phyloP scores from a whole-genome alignment of 1,140 invertebrate genomes.

The Hyposmocoma kahamanoa region DNA sequence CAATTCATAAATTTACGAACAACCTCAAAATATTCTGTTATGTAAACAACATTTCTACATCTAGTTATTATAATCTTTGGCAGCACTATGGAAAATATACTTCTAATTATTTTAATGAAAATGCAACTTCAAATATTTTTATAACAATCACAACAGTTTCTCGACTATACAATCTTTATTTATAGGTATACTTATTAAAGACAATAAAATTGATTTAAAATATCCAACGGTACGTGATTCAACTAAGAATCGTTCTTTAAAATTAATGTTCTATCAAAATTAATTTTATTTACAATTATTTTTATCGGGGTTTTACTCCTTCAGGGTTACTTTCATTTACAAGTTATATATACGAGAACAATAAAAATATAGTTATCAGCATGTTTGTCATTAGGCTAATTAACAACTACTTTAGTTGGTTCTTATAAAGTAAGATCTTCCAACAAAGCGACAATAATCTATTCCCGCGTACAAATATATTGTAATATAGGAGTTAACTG shows the following conservation, averaged over 20 bases:
- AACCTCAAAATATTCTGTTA: slow-evolving; percentile 61
- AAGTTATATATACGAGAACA: slow-evolving; percentile 34
- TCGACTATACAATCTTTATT: slow-evolving; percentile 50
- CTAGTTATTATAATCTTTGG: slow-evolving; percentile 63
- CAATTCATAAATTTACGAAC: slow-evolving; percentile 56
- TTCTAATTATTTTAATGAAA: slow-evolving; percentile 68
- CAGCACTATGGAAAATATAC: slow-evolving; percentile 73
- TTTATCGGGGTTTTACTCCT: slow-evolving; percentile 60
- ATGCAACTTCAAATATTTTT: slow-evolving; percentile 71
- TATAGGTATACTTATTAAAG: slow-evolving; percentile 27
- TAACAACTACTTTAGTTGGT: slow-evolving; percentile 26
- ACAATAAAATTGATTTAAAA: slow-evolving; percentile 44
- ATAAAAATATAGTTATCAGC: slow-evolving; percentile 43
- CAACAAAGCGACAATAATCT: no score
- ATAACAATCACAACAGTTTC: slow-evolving; percentile 71
- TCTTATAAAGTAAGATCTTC: no score
- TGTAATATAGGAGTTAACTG: no score
- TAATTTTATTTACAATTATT: slow-evolving; percentile 51
- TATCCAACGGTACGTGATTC: slow-evolving; percentile 34
- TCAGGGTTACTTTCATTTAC: slow-evolving; percentile 46
- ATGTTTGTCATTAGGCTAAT: slow-evolving; percentile 26
- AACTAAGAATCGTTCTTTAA: slow-evolving; percentile 30
- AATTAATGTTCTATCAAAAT: slow-evolving; percentile 41
- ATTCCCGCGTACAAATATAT: no score
- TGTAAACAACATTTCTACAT: slow-evolving; percentile 63